A percentile compares a stretch with the other conserved stretches of the same genome.
Conservation (phyloP, 2,888 invertebrate species). For the Abrostola triplasia region DNA sequence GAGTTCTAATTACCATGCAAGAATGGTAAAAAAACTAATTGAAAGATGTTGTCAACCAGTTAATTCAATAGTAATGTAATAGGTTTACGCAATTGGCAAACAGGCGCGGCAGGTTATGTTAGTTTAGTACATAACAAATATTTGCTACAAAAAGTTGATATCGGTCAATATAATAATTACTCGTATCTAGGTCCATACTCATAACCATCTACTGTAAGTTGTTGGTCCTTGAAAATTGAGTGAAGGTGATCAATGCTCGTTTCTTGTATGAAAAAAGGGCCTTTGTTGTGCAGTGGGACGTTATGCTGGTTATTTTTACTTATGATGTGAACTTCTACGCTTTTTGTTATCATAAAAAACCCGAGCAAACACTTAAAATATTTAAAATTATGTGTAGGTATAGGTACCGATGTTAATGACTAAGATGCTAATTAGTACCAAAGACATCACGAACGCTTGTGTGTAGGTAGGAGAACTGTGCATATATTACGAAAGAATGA, state of each 20-base stretch:
- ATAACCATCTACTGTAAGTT: slow-evolving; percentile 14
- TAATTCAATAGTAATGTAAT: slow-evolving; percentile 29
- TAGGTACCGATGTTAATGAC: slow-evolving; percentile 9
- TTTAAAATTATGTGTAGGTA: neutral
- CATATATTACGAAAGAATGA: slow-evolving; percentile 16
- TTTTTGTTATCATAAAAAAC: slow-evolving; percentile 26
- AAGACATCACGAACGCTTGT: slow-evolving; percentile 16
- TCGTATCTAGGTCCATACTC: slow-evolving; percentile 36
- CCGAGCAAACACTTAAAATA: neutral
- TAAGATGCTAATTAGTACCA: slow-evolving; percentile 19
- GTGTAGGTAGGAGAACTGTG: slow-evolving; percentile 19
- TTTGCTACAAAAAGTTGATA: slow-evolving; percentile 39
- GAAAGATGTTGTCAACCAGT: slow-evolving; percentile 19
- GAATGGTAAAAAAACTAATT: neutral
- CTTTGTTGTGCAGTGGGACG: no score
- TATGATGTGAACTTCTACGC: slow-evolving; percentile 5
- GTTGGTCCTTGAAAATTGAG: slow-evolving; percentile 27
- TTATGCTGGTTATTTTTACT: slow-evolving; percentile 4
- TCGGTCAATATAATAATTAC: slow-evolving; percentile 22
- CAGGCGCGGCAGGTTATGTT: slow-evolving; percentile 34
- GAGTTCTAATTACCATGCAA: no score
- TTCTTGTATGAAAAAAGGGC: no score
- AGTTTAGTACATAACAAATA: slow-evolving; percentile 32
- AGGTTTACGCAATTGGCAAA: slow-evolving; percentile 37
- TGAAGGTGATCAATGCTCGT: no score